A percentile compares a stretch with the other conserved stretches of the same genome.
These are phyloP conservation scores for Oncopodura yosiiana DNA, from an alignment of 1,140 invertebrate genomes.

Conservation along the genomic window DNA sequence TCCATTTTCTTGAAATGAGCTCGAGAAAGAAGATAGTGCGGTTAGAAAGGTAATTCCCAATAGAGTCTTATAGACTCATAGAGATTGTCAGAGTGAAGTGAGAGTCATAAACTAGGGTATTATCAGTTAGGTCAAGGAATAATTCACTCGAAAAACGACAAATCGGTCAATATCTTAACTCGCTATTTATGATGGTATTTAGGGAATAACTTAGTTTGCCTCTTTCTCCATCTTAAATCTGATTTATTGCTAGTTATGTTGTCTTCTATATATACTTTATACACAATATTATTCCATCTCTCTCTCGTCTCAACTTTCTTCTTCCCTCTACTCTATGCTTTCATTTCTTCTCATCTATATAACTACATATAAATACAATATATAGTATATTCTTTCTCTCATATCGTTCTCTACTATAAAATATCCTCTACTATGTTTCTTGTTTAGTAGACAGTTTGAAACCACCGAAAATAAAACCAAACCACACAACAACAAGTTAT, in stretches of 20 bases:
- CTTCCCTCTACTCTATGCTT: too few species aligned
- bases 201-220: conserved; percentile 31
- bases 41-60: conserved; percentile 24
- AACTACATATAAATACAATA: too few species aligned
- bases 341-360: neutral
- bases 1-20: too few species aligned
- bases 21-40: too few species aligned
- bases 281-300: neutral
- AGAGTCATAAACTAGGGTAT: conserved; percentile 34
- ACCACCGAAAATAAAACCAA: too few species aligned
- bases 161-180: conserved; percentile 36
- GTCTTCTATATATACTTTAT: neutral
- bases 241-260: conserved; percentile 26
- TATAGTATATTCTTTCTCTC: too few species aligned
- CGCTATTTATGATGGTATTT: conserved; percentile 34
- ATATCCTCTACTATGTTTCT: too few species aligned
- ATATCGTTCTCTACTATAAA: too few species aligned
- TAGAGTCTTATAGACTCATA: conserved; percentile 18
- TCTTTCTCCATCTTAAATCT: conserved; percentile 33
- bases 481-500: too few species aligned
- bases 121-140: conserved; percentile 35
- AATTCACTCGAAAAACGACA: conserved; percentile 29
- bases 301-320: neutral
- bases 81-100: conserved; percentile 14
- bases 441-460: too few species aligned